A percentile compares a stretch with the other conserved stretches of the same genome.
Evolutionary conservation across 2,113 vertebrate species (phyloP).

Genomic region (Callipepla squamata): DNA sequence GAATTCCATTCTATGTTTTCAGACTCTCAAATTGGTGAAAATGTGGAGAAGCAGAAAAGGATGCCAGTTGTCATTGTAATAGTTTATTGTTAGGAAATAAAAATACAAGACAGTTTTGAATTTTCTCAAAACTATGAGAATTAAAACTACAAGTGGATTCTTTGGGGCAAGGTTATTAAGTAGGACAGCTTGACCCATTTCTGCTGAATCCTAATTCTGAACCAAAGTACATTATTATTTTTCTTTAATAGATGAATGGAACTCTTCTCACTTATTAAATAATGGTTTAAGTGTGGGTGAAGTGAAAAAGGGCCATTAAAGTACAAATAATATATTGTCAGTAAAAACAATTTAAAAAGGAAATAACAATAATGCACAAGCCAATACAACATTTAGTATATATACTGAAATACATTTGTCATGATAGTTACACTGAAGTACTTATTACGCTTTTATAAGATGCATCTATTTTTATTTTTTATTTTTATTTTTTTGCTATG

Average conservation of each 20-base stretch:
- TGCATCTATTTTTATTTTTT: no score
- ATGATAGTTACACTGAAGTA: not conserved
- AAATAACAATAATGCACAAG: not conserved
- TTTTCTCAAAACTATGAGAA: not conserved
- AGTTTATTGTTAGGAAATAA: not conserved
- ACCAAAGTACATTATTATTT: not conserved
- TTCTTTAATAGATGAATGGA: not conserved
- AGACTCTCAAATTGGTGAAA: slow-evolving; percentile 41
- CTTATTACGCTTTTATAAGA: not conserved
- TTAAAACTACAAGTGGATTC: not conserved
- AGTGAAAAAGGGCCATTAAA: not conserved
- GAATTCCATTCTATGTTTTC: slow-evolving; percentile 28
- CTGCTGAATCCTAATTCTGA: not conserved
- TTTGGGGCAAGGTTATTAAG: not conserved
- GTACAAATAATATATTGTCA: not conserved
- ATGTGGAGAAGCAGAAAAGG: not conserved
- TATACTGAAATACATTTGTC: not conserved
- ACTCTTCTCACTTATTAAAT: not conserved
- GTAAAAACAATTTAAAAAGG: not conserved
- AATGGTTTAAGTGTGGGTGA: not conserved
- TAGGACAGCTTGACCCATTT: not conserved
- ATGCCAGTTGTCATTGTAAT: not conserved
- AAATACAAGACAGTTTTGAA: not conserved
- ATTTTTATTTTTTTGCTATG: not conserved
- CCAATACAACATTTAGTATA: not conserved